Base-by-base conservation (phyloP, 2,888 invertebrate genomes). In the Mantis religiosa region DNA sequence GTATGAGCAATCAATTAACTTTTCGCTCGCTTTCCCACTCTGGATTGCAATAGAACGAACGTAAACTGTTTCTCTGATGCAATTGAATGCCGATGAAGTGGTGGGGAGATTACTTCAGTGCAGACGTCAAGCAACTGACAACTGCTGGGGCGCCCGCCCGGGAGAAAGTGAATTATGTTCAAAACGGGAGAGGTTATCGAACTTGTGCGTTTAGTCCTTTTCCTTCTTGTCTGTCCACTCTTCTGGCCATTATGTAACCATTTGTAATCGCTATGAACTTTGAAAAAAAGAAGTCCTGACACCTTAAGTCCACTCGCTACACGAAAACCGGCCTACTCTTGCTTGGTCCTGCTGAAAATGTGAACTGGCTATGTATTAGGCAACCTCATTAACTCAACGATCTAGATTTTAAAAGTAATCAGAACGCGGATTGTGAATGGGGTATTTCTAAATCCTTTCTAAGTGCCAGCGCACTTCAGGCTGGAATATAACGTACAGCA, bases 161-260 rank as follows among this genome's bases (percentile, higher is more conserved):
- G 34, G 85, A 85, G 85, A 85, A 85, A 85, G 85, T 85, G 85
- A 85, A 27, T 85, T 47, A 47, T 85, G 34, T 85, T 47, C 54
- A 71, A 71, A 71, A 71, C 2, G 15, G 25, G 27, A 15, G 6
- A 47, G 85, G 85, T 85, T 47, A 85, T 85, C 85, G 85, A 85
- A 85, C 47, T 85, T 54, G 15, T 71, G 54, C 54, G 25, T 71
- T 71, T 71, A 71, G 54, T 71, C 54, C 54, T 71, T 71, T 71
- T 71, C 54, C 84, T 47, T 27, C 47, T 54, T 85, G 47, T 25
- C 28, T 85, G 47, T 47, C 85, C 47, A 85, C 85, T 34, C 85
- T 41, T 47, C 47, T 12, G 34, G 54, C 41, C 20, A 71, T 71
- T 71, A 71, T 20, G 20, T 71, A 71, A 71, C 54, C 20, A 25